A percentile compares a stretch with the other conserved stretches of the same genome.
These are phyloP conservation scores for Alligator sinensis DNA, from an alignment of 2,113 vertebrate species.

Conservation along the genomic window DNA sequence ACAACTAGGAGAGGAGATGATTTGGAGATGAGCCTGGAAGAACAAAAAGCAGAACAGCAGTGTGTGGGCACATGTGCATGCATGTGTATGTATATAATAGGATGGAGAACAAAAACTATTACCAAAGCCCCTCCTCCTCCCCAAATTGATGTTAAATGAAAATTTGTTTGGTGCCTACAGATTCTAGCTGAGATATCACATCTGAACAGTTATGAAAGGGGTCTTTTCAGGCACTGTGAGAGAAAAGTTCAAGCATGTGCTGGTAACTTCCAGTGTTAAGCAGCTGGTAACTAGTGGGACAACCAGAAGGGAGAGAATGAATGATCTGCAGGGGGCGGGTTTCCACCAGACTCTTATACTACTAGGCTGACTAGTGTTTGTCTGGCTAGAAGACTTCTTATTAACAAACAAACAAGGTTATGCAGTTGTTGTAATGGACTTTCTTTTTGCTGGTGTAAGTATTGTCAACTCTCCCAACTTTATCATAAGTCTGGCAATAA, in stretches of 20 bases:
- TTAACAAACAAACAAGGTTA: neutral
- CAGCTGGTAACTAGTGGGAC: no score
- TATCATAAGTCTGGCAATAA: neutral
- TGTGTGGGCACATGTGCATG: no score
- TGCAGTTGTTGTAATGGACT: neutral
- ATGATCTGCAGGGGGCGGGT: neutral
- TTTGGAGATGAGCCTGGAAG: neutral
- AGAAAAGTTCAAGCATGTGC: neutral
- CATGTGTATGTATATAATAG: no score
- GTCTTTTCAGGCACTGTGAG: neutral
- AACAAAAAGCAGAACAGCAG: neutral
- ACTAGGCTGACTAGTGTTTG: neutral
- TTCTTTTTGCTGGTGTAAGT: neutral
- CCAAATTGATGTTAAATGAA: fast-evolving
- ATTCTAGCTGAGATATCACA: neutral
- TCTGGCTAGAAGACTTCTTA: neutral
- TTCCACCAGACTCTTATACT: neutral
- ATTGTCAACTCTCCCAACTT: neutral
- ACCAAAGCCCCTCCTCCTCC: neutral
- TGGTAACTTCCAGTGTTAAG: no score
- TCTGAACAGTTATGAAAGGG: neutral
- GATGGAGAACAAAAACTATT: neutral
- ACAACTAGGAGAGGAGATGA: neutral
- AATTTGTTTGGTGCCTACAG: neutral
- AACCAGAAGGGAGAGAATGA: neutral